Conservation (phyloP, 2,113 vertebrate species). For the Sylvilagus bachmani region DNA sequence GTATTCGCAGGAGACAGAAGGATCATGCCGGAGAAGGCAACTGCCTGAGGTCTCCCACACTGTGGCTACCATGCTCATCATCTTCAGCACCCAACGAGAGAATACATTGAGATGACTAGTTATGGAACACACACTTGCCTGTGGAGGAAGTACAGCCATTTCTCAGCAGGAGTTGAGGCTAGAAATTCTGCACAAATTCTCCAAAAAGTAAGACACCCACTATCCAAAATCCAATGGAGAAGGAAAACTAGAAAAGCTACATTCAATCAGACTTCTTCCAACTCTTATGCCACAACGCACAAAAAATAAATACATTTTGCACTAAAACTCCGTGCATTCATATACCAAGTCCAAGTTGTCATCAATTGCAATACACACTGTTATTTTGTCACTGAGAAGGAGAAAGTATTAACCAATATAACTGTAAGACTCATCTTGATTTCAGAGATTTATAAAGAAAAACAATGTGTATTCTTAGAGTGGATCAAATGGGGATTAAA, state of each 20-base stretch:
- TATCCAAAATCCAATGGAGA: background rate
- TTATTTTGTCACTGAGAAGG: background rate
- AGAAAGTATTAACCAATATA: background rate
- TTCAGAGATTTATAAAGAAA: conserved; percentile 45
- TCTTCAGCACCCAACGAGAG: background rate
- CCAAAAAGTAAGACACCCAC: background rate
- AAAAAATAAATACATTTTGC: background rate
- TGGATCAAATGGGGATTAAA: background rate
- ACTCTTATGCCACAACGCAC: background rate
- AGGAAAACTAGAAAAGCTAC: background rate
- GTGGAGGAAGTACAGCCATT: background rate
- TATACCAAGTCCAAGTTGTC: background rate
- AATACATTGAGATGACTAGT: background rate
- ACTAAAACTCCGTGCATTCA: background rate
- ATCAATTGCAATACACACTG: background rate
- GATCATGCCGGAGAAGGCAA: background rate
- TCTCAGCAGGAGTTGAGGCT: background rate
- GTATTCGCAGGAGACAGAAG: background rate
- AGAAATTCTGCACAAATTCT: conserved; percentile 31
- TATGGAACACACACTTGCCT: background rate
- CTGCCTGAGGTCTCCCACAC: background rate
- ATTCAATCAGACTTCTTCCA: background rate
- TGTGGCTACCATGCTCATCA: background rate
- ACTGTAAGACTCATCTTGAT: conserved; percentile 2
- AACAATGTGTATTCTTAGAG: background rate